A percentile compares a stretch with the other conserved stretches of the same genome.
Conservation (phyloP, 1,140 invertebrate genomes). For the Drosophila lini region DNA sequence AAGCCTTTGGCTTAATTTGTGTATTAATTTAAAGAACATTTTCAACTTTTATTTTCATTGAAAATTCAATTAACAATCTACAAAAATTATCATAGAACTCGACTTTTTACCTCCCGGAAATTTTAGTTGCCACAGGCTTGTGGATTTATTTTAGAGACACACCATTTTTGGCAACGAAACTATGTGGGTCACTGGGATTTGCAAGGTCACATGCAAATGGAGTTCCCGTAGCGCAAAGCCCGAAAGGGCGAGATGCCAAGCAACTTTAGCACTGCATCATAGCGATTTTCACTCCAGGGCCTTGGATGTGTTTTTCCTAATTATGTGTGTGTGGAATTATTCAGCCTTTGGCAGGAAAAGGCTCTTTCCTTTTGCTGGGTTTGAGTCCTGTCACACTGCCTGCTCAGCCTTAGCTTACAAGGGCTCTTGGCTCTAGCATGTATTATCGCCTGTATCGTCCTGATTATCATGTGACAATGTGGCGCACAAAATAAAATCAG, state of each 20-base stretch:
- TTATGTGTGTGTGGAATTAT: slow-evolving; percentile 11
- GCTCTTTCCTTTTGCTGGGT: slow-evolving; percentile 2
- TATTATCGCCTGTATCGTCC: slow-evolving; percentile 66
- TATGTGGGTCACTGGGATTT: slow-evolving; percentile 48
- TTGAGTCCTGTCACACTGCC: slow-evolving; percentile 18
- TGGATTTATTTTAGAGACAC: slow-evolving; percentile 3
- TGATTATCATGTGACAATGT: slow-evolving; percentile 81
- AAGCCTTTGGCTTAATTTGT: too few species aligned
- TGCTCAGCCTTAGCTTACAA: slow-evolving; percentile 41
- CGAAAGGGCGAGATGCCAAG: slow-evolving; percentile 2
- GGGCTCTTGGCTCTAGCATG: slow-evolving; percentile 31
- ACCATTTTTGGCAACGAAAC: slow-evolving; percentile 16
- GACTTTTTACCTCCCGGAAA: neutral
- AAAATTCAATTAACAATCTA: neutral
- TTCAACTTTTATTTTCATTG: neutral
- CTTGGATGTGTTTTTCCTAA: slow-evolving; percentile 9
- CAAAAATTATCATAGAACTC: neutral
- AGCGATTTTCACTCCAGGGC: neutral
- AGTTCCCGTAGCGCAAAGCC: neutral
- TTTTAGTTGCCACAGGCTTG: slow-evolving; percentile 5
- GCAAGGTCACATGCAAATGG: slow-evolving; percentile 33
- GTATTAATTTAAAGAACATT: too few species aligned
- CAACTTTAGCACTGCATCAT: slow-evolving; percentile 6
- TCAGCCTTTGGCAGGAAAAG: slow-evolving; percentile 12
- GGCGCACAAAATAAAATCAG: slow-evolving; percentile 77